Conservation (phyloP, 2,888 invertebrate genomes). For the Dasypogon diadema region DNA sequence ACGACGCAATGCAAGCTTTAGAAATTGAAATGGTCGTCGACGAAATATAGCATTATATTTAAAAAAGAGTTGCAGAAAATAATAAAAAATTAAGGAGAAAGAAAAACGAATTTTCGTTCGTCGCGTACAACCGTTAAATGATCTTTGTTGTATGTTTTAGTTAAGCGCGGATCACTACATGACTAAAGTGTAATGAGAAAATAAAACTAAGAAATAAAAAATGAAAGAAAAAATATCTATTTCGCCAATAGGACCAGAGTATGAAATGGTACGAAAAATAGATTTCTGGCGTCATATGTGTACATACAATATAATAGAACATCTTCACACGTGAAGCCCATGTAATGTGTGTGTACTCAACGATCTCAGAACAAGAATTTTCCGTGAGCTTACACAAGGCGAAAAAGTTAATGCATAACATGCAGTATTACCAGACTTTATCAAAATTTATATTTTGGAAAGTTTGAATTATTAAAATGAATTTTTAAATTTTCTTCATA, state of each 20-base stretch:
- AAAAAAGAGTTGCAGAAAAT: conserved; percentile 14
- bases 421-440: conserved; percentile 31
- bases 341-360: background rate
- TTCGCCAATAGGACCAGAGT: conserved; percentile 42
- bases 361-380: conserved; percentile 4
- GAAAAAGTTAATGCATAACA: conserved; percentile 4
- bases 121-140: conserved; percentile 67
- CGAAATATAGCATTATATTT: background rate
- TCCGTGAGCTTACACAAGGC: conserved; percentile 40
- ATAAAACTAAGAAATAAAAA: conserved; percentile 27
- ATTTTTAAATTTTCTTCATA: no score
- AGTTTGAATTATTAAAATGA: no score
- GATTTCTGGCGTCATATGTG: conserved; percentile 46
- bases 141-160: conserved; percentile 59
- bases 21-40: conserved; percentile 8
- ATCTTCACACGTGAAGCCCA: background rate
- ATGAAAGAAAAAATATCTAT: conserved; percentile 25
- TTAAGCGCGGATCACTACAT: conserved; percentile 29
- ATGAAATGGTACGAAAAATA: conserved; percentile 47
- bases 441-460: no score
- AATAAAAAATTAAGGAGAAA: conserved; percentile 33
- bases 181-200: conserved; percentile 15
- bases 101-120: conserved; percentile 57
- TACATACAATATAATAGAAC: conserved; percentile 18
- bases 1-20: background rate